Conservation (phyloP, 2,797 vertebrate genomes). For the Borostomias antarcticus region DNA sequence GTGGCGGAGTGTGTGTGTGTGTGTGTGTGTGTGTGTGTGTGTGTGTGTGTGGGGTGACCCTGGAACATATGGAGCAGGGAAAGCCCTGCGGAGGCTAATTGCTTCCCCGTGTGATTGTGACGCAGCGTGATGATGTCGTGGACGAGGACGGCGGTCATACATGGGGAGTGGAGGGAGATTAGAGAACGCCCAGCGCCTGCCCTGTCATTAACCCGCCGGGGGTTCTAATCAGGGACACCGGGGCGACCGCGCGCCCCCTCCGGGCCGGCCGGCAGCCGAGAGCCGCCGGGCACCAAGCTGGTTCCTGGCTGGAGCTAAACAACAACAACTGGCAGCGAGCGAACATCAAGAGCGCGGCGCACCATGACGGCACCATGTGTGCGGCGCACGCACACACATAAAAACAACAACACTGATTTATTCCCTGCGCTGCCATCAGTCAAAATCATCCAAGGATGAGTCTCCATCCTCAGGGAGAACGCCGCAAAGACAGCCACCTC, state of each 20-base stretch:
- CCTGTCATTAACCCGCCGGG: slow-evolving; percentile 73
- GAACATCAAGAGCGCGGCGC: neutral
- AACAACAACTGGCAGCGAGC: neutral
- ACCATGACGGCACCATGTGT: neutral
- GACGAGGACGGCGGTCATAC: slow-evolving; percentile 70
- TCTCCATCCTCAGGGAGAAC: too few species aligned
- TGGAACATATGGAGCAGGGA: slow-evolving; percentile 55
- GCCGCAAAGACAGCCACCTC: too few species aligned
- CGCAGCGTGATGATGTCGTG: slow-evolving; percentile 56
- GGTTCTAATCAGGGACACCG: slow-evolving; percentile 72
- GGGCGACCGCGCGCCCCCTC: slow-evolving; percentile 48
- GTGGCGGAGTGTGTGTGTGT: slow-evolving; percentile 21
- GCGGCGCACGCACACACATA: too few species aligned
- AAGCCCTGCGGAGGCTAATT: slow-evolving; percentile 57
- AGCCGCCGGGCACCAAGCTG: too few species aligned
- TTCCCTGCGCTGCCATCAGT: neutral
- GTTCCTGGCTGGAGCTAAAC: neutral
- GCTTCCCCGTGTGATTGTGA: slow-evolving; percentile 56
- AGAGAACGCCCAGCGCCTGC: slow-evolving; percentile 60
- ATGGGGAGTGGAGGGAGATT: slow-evolving; percentile 68
- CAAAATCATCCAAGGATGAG: neutral
- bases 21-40: neutral
- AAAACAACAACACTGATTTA: too few species aligned
- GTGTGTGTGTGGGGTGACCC: slow-evolving; percentile 23
- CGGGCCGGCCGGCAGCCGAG: slow-evolving; percentile 21